A percentile compares a stretch with the other conserved stretches of the same genome.
phyloP scores from a whole-genome alignment of 2,888 invertebrate species.

The Mesochorus sp. region DNA sequence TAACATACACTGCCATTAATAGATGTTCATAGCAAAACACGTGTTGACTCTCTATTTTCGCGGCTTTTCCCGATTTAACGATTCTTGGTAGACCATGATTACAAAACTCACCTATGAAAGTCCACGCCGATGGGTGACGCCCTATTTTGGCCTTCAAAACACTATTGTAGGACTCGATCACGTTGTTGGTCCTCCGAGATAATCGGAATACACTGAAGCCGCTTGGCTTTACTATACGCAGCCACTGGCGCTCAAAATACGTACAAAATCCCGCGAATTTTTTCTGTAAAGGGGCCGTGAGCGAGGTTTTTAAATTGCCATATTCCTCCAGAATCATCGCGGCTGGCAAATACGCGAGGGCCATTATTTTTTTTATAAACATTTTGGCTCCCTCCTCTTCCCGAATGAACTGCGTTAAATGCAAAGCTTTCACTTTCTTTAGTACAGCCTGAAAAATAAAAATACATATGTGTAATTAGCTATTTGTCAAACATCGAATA shows the following conservation, averaged over 20 bases:
- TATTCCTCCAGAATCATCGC: neutral
- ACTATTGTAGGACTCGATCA: slow-evolving; percentile 39
- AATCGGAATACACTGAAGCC: slow-evolving; percentile 44
- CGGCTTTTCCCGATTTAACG: too few relatives aligned
- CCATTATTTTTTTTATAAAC: slow-evolving; percentile 46
- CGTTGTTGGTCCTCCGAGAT: slow-evolving; percentile 45
- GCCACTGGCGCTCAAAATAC: slow-evolving; percentile 47
- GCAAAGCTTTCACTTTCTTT: neutral
- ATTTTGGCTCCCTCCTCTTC: slow-evolving; percentile 15
- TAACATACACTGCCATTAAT: neutral
- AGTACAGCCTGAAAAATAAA: slow-evolving; percentile 5
- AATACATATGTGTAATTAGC: neutral
- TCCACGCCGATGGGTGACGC: slow-evolving; percentile 43
- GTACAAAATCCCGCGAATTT: neutral
- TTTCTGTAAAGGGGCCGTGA: neutral
- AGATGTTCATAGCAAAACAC: neutral
- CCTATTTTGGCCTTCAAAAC: slow-evolving; percentile 25
- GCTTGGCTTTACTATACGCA: slow-evolving; percentile 40
- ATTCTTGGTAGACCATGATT: too few relatives aligned
- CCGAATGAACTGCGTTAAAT: neutral
- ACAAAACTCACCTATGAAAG: slow-evolving; percentile 36
- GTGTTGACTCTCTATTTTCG: neutral
- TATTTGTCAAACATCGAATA: neutral
- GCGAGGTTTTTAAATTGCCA: neutral
- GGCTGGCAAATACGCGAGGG: slow-evolving; percentile 46